Conservation (phyloP, 2,797 vertebrate species). For the Aldrovandia affinis region DNA sequence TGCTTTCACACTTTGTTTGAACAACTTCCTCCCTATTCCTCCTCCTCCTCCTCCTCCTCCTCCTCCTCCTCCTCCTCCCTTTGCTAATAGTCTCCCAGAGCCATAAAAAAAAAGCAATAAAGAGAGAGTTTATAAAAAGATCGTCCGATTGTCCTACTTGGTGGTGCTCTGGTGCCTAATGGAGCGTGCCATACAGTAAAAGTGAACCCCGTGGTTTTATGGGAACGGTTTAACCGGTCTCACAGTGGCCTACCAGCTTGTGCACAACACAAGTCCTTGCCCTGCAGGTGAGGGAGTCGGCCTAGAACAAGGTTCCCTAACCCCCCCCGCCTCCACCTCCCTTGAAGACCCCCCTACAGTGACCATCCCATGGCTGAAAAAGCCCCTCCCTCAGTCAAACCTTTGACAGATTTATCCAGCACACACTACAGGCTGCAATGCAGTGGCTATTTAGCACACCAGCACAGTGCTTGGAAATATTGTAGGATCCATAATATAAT, state of each 20-base stretch:
- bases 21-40: not conserved
- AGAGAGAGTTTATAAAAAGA: slow-evolving; percentile 10
- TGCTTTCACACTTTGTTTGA: not conserved
- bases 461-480: too few relatives aligned
- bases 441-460: too few relatives aligned
- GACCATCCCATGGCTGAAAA: too few relatives aligned
- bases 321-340: too few relatives aligned
- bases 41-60: not conserved
- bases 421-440: too few relatives aligned
- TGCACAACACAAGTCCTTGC: not conserved
- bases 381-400: too few relatives aligned
- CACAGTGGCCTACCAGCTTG: not conserved
- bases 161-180: not conserved
- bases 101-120: not conserved
- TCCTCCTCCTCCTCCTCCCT: not conserved
- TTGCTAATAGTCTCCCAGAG: too few relatives aligned
- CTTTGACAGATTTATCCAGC: too few relatives aligned
- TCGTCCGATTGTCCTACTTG: not conserved
- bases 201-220: not conserved
- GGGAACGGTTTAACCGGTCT: not conserved
- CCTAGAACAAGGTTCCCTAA: not conserved
- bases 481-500: too few relatives aligned
- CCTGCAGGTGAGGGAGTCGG: not conserved
- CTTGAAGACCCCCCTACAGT: too few relatives aligned
- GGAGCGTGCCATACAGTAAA: not conserved